Conservation (phyloP, 2,113 vertebrate genomes). For the Nibea albiflora region DNA sequence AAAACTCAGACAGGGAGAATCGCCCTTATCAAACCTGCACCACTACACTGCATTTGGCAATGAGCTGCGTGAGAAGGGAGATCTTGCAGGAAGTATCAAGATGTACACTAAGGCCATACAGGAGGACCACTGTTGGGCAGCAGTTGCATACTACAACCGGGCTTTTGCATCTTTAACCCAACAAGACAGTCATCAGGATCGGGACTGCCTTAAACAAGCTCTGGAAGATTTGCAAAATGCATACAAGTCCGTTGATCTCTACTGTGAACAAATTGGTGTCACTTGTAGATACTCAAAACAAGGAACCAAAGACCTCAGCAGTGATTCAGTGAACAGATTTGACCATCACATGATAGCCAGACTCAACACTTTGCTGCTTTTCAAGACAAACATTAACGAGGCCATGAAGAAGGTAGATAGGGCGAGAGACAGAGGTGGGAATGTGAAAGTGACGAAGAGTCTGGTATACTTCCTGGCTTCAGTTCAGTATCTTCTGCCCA, state of each 20-base stretch:
- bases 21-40: slow-evolving; percentile 68
- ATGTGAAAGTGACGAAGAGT: slow-evolving; percentile 18
- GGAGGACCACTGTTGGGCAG: slow-evolving; percentile 55
- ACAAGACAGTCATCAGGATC: slow-evolving; percentile 24
- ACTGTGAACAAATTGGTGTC: slow-evolving; percentile 19
- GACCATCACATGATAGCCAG: slow-evolving; percentile 12
- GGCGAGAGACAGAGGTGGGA: slow-evolving; percentile 5
- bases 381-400: slow-evolving; percentile 52
- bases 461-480: slow-evolving; percentile 12
- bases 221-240: slow-evolving; percentile 68
- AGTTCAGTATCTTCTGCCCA: fast-evolving
- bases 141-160: slow-evolving; percentile 75
- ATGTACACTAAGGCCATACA: slow-evolving; percentile 73
- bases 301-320: fast-evolving
- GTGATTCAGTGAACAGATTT: slow-evolving; percentile 4
- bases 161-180: slow-evolving; percentile 60
- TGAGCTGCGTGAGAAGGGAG: slow-evolving; percentile 16
- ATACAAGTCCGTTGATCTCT: slow-evolving; percentile 46
- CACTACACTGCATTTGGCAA: slow-evolving; percentile 71
- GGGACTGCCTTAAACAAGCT: slow-evolving; percentile 47
- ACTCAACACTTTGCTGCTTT: neutral
- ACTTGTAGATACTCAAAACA: neutral
- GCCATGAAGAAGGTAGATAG: slow-evolving; percentile 19
- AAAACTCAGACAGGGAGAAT: slow-evolving; percentile 37
- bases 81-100: slow-evolving; percentile 43